Base-by-base conservation (phyloP, 2,113 vertebrate genomes). In the Psilopsiagon aymara region DNA sequence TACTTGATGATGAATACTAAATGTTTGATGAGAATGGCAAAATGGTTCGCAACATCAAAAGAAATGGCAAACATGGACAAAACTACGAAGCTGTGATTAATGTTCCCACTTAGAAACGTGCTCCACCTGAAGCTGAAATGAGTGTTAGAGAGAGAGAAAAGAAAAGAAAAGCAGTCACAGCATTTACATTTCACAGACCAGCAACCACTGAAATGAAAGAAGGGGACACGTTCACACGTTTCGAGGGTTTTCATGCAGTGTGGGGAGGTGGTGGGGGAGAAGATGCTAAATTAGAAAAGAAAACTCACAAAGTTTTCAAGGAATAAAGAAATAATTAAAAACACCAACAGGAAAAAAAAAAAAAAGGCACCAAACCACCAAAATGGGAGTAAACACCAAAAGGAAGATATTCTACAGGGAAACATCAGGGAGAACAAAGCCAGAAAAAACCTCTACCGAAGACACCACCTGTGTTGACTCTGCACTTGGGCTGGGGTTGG, bases 391-490 rank as follows among this genome's bases (percentile, higher is more conserved):
- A 93, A 91, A 83, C 79, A 97, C 97, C 39, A 68, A 97, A 96
- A 96, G 88, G 92, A 92, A 88, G 64, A 96, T 82, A 91, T 33
- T 97, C 96, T 97, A 97, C 87, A 95, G 81, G 94, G 83, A 97
- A 96, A 97, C 91, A 97, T 91, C 97, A 95, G 95, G 96, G 96
- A 97, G 94, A 89, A 96, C 81, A 96, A 97, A 97, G 93, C 68
- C 81, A 96, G 89, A 96, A 97, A 97, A 98, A 98, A 98, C 96
- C 97, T 98, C 97, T 97, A 86, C 97, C 33, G 95, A 97, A 97
- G 97, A 98, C 99, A 99, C 99, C 99, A 99, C 99, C 99, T 99
- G 99, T 98, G 99, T 98, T 98, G 99, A 97, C 96, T 99, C 99
- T 98, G 99, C 98, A 98, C 99, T 98, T 97, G 99, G 99, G 98